Base-by-base conservation (phyloP, 2,888 invertebrate genomes). In the Sepiola atlantica region DNA sequence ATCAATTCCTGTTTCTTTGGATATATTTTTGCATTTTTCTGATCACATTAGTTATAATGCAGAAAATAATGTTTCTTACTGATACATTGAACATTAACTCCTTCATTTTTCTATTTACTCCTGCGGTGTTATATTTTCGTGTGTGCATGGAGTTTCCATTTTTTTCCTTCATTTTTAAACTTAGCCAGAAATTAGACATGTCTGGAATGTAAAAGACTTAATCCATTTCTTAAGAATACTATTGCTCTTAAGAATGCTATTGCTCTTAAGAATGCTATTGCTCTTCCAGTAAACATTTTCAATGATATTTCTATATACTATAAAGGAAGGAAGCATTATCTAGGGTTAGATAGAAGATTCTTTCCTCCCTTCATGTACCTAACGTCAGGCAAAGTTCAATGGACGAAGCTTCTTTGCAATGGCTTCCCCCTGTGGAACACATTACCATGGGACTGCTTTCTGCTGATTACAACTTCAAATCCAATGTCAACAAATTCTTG, bases 131-230 rank as follows among this genome's bases (percentile, higher is more conserved):
- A 77, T n/a, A 77, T 92, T 92, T 54, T 55, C 18, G 92, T 92
- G 92, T 92, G n/a, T 92, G 92, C 92, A 92, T 92, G 92, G 14
- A 55, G 92, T 92, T 45, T 92, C 92, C 45, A 92, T 77, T 77
- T 45, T 4, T 92, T 55, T 28, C 55, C 92, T 92, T 92, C 92
- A 92, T 92, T 55, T 92, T n/a, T 55, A 92, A 55, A 92, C 92
- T 92, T 92, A 28, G 77, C 77, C 77, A 77, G 77, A 77, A 77
- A 77, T 2, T 14, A n/a, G 77, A 77, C n/a, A 77, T 12, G 1
- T 21, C 21, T 45, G 8, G 2, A 45, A 21, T 61, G 10, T 61
- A 21, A 20, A 61, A 45, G 1, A 8, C 12, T n/a, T 12, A 32
- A 21, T n/a, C 10, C 12, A 77, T 77, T 32, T 32, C 12, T 77